Evolutionary conservation across 2,888 invertebrate genomes (phyloP), one percentile per base, ranked within the genome.

Genomic region (Metalampra italica): DNA sequence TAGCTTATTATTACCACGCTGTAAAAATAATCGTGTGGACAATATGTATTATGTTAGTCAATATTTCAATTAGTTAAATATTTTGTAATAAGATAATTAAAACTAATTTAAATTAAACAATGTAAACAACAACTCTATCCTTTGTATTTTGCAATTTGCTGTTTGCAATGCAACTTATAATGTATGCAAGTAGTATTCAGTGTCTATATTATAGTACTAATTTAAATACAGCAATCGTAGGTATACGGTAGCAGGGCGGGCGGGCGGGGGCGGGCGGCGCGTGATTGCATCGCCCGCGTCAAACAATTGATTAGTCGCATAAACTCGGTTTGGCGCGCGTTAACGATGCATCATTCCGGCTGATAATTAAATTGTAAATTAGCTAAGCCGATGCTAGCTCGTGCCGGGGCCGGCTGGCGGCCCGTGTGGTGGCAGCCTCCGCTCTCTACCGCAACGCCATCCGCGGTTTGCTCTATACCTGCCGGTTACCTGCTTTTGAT

Each of bases 241-340:
- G 3, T 22, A 3, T 22, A 22, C 22, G 22, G 22, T 22, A 22
- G 36, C 36, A 36, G 36, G 36, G 36, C 36, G 15, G 39, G 7
- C 12, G 12, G 15, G 44, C 13, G 46, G 36, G 12, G 32, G 37
- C 29, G 64, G 60, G 59, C 63, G 68, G 77, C 78, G 74, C 82
- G 84, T 88, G 88, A 88, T 88, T 88, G 87, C 85, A 74, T 67
- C 71, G 82, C 84, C 84, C 86, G 84, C 87, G 86, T 87, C 89
- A 88, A 89, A 88, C 89, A 89, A 88, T 88, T 89, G 89, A 88
- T 89, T 89, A 89, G 88, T 87, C 82, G 85, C 85, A 87, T 89
- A 88, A 88, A 89, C 86, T 88, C 82, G 84, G 88, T 88, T 89
- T 88, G 87, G 86, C 86, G 81, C 78, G 80, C 78, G 78, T 86